A percentile compares a stretch with the other conserved stretches of the same genome.
Conservation (phyloP, 2,888 invertebrate species). For the Leptopterna dolabrata region DNA sequence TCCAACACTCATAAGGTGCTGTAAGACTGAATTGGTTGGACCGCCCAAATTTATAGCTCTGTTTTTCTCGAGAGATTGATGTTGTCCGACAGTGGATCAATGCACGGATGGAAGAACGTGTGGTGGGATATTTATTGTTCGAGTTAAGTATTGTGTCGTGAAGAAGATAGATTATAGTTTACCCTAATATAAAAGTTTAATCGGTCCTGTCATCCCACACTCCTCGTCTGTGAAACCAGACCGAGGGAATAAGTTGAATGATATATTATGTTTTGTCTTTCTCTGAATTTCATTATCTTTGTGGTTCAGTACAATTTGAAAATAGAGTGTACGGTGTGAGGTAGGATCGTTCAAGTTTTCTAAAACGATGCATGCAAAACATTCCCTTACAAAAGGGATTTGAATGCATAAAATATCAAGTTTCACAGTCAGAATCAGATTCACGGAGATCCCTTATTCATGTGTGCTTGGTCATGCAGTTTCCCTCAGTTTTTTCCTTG, state of each 20-base stretch:
- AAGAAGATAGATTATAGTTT: background rate
- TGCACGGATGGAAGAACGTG: no score
- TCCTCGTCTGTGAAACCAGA: background rate
- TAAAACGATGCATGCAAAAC: constrained; percentile 38
- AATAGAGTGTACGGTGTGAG: background rate
- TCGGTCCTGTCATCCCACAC: background rate
- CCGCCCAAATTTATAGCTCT: no score
- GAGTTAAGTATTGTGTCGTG: background rate
- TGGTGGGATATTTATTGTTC: background rate
- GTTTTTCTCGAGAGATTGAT: no score
- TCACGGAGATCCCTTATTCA: constrained; percentile 32
- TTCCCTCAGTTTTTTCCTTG: background rate
- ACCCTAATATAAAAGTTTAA: background rate
- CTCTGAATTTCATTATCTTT: background rate
- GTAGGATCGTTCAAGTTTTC: background rate
- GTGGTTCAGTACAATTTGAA: background rate
- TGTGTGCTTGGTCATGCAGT: background rate
- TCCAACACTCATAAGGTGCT: no score
- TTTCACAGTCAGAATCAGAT: constrained; percentile 33
- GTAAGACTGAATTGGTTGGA: no score
- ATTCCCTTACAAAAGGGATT: constrained; percentile 35
- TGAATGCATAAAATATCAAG: constrained; percentile 37
- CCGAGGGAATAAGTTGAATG: background rate
- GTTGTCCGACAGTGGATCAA: no score
- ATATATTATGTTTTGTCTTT: background rate